Percentiles rank a stretch among this genome's conserved stretches.
phyloP scores from a whole-genome alignment of 2,797 vertebrate species.

The Syndactyla subalaris region DNA sequence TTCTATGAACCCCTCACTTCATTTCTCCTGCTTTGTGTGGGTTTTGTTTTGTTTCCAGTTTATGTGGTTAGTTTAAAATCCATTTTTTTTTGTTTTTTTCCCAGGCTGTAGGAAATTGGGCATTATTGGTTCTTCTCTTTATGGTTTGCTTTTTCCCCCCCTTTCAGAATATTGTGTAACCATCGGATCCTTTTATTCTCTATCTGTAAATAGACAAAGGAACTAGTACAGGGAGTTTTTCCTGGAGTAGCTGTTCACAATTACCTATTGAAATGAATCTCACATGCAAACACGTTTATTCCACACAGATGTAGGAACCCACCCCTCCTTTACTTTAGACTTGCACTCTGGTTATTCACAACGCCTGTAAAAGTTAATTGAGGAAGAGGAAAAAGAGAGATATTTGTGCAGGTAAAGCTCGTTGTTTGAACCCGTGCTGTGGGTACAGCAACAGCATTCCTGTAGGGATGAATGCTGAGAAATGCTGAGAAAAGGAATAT shows the following conservation, averaged over 20 bases:
- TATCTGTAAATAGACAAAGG: background rate
- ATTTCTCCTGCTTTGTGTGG: background rate
- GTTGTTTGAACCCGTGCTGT: background rate
- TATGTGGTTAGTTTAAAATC: background rate
- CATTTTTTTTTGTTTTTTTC: background rate
- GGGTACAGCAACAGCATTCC: background rate
- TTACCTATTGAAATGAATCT: background rate
- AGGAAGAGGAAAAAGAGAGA: background rate
- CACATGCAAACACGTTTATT: background rate
- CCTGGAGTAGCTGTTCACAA: background rate
- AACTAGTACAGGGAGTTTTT: background rate
- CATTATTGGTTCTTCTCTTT: background rate
- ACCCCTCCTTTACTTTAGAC: background rate
- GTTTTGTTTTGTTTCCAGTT: background rate
- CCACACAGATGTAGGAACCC: background rate
- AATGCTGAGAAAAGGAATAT: background rate
- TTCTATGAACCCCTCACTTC: background rate
- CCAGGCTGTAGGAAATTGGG: background rate
- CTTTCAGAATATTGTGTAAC: background rate
- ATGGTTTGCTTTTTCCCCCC: background rate
- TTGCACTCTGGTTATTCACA: background rate
- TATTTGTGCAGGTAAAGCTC: background rate
- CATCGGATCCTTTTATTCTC: background rate
- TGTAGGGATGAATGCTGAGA: background rate
- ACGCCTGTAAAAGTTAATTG: background rate